phyloP scores from a whole-genome alignment of 2,888 invertebrate species.

The Orthosia gracilis region DNA sequence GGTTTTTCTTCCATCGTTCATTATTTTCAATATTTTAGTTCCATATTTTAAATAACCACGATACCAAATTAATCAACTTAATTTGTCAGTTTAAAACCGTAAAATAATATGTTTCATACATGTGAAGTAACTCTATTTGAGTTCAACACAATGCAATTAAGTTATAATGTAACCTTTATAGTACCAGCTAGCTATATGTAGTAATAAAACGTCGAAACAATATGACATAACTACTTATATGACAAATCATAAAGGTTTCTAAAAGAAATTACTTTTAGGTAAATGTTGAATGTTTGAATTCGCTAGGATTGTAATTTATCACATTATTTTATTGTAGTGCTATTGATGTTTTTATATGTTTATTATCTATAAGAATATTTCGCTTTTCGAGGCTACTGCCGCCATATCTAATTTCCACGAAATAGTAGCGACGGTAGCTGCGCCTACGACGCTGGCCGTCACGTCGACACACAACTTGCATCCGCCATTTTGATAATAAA shows the following conservation, averaged over 20 bases:
- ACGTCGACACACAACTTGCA: conserved; percentile 74
- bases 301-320: not conserved
- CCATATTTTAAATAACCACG: not conserved
- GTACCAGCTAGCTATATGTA: not conserved
- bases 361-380: conserved; percentile 20
- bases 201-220: not conserved
- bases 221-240: not conserved
- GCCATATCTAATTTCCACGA: conserved; percentile 76
- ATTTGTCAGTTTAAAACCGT: not conserved
- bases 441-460: conserved; percentile 64
- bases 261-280: not conserved
- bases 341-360: conserved; percentile 5
- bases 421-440: conserved; percentile 63
- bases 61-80: too few species aligned
- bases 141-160: conserved; percentile 1
- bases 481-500: conserved; percentile 84
- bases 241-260: not conserved
- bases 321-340: not conserved
- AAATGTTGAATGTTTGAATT: not conserved
- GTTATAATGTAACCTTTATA: not conserved
- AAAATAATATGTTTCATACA: not conserved
- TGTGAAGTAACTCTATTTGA: not conserved
- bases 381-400: conserved; percentile 37
- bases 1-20: too few species aligned
- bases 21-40: too few species aligned